Conservation (phyloP, 92 coral and sea anemone genomes). For the Palythoa heliodiscus region DNA sequence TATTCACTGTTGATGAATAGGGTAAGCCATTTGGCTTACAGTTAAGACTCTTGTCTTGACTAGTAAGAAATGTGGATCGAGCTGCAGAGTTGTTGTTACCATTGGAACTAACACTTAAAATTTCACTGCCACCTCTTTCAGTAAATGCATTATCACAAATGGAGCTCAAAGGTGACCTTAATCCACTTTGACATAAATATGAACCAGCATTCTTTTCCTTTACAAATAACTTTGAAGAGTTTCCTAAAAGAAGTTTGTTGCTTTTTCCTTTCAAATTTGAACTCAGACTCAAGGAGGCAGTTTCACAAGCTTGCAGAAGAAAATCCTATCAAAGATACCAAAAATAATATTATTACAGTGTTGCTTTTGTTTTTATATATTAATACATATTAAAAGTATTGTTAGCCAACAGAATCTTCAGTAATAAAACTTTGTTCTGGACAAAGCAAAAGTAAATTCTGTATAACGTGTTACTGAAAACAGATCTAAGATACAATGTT, state of each 20-base stretch:
- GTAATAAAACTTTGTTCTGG: no score
- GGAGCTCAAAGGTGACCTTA: slow-evolving; percentile 23
- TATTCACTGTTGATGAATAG: background rate
- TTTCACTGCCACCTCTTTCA: background rate
- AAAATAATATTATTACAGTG: background rate
- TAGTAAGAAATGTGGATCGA: background rate
- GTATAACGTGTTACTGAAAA: no score
- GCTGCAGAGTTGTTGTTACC: background rate
- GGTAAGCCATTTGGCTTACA: slow-evolving; percentile 1
- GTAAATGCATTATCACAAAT: background rate
- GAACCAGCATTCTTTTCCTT: background rate
- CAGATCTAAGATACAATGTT: no score
- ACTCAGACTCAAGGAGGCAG: slow-evolving; percentile 32
- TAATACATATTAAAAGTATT: background rate
- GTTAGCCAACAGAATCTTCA: no score
- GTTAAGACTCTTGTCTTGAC: background rate
- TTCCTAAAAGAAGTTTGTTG: background rate
- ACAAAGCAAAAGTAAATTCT: no score
- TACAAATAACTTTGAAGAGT: slow-evolving; percentile 12
- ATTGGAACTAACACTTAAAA: background rate
- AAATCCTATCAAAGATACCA: slow-evolving; percentile 52
- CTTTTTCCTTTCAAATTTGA: slow-evolving; percentile 24
- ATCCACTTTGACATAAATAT: background rate
- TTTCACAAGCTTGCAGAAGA: slow-evolving; percentile 68
- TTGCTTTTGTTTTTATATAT: background rate